Base-by-base conservation (phyloP, 1,140 invertebrate species). In the Pseudachorutes palmiensis region DNA sequence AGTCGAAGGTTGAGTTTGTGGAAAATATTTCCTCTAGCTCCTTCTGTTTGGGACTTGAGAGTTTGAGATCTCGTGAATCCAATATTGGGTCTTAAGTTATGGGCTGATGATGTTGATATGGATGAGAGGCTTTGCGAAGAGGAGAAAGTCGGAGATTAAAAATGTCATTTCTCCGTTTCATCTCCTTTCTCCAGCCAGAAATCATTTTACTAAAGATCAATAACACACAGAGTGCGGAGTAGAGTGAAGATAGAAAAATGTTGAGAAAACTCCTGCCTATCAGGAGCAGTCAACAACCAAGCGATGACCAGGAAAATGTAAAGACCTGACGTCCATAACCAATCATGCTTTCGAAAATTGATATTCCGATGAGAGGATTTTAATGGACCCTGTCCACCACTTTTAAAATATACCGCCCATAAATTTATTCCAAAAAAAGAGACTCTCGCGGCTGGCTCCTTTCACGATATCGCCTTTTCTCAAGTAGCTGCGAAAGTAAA, bases 21-120 rank as follows among this genome's bases (percentile, higher is more conserved):
- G 36, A 45, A 45, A 45, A 45, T 45, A 45, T 45, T 45, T 45
- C n/a, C n/a, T n/a, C 36, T 45, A 45, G 19, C 19, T 19, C 19
- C 19, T 9, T 19, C 36, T 45, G 36, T 45, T 19, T 45, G 9
- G 9, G 9, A 19, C 36, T 19, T 45, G 36, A 45, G 36, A n/a
- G n/a, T n/a, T n/a, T n/a, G n/a, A n/a, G n/a, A n/a, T n/a, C n/a
- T 45, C 36, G 9, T 45, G 9, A 45, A 45, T 45, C 36, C 36
- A 45, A 45, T 45, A 45, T 45, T 45, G 36, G 36, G 36, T 45
- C 36, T 45, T 45, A 45, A 45, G 36, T 45, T 45, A 45, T 45
- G 36, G 36, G 36, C 36, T 45, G 36, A 45, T 45, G 36, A 45
- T 45, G 36, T 19, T 45, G 36, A 45, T 45, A 45, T 45, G 36